These are phyloP conservation scores for Dendrocincla fuliginosa DNA, from an alignment of 2,797 vertebrate species.

Conservation along the genomic window DNA sequence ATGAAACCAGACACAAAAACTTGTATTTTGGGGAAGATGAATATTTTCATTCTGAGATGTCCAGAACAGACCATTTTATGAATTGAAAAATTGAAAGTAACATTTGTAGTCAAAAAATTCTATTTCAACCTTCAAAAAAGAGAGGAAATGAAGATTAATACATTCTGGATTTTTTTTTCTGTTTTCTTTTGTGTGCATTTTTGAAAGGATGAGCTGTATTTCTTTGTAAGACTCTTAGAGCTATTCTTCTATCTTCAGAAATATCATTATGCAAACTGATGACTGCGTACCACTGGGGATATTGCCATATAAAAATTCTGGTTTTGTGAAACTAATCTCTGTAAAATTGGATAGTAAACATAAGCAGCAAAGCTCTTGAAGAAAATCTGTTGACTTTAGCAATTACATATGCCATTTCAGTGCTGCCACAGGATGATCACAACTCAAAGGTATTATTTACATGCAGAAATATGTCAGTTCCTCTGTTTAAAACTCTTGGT, in stretches of 20 bases:
- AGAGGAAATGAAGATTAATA: background rate
- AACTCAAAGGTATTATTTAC: slow-evolving; percentile 37
- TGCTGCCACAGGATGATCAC: slow-evolving; percentile 23
- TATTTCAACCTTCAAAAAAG: background rate
- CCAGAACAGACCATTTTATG: background rate
- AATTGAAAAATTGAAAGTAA: background rate
- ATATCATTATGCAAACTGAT: slow-evolving; percentile 29
- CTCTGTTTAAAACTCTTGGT: background rate
- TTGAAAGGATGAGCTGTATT: background rate
- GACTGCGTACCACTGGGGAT: background rate
- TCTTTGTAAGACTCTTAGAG: background rate
- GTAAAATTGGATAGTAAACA: slow-evolving; percentile 70
- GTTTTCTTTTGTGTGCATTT: background rate
- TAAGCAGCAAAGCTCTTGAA: slow-evolving; percentile 45
- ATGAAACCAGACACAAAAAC: background rate
- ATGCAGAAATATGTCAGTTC: background rate
- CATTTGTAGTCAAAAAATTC: background rate
- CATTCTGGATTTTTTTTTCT: background rate
- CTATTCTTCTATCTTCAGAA: slow-evolving; percentile 10
- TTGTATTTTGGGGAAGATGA: background rate
- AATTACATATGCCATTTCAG: slow-evolving; percentile 26
- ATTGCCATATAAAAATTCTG: slow-evolving; percentile 32
- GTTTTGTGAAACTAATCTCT: slow-evolving; percentile 65
- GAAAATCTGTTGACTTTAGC: slow-evolving; percentile 46
- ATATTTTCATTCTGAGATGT: background rate